Percentiles rank a stretch among this genome's conserved stretches.
These are phyloP conservation scores for Formica aserva DNA, from an alignment of 2,888 invertebrate genomes.

Conservation along the genomic window DNA sequence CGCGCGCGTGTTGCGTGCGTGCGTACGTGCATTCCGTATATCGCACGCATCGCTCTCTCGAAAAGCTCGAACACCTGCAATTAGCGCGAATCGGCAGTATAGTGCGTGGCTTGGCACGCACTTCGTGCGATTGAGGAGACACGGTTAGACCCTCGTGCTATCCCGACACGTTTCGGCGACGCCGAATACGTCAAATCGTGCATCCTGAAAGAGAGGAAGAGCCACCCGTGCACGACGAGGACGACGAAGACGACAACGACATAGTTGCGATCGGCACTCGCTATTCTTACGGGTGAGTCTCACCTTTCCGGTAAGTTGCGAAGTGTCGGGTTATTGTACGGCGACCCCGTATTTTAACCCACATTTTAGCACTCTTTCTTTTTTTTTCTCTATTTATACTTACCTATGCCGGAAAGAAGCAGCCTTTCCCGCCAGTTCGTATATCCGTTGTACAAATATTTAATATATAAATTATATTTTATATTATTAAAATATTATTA, in stretches of 20 bases:
- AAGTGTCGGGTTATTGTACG: neutral
- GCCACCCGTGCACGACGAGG: neutral
- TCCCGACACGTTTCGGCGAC: neutral
- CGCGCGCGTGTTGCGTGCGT: neutral
- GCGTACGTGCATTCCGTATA: slow-evolving; percentile 18
- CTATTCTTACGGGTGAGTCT: slow-evolving; percentile 28
- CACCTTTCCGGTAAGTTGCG: neutral
- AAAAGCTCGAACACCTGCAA: neutral
- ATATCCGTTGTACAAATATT: neutral
- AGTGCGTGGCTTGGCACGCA: too few species aligned
- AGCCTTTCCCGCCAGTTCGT: neutral
- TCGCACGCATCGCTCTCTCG: neutral
- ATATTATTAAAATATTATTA: too few species aligned
- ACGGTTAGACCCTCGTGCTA: neutral
- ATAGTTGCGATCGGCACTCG: too few species aligned
- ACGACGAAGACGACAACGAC: neutral
- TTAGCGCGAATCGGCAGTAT: neutral
- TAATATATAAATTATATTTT: too few species aligned
- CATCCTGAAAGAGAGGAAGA: neutral
- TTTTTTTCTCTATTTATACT: neutral
- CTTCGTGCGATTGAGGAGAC: neutral
- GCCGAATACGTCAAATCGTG: neutral
- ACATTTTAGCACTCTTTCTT: neutral
- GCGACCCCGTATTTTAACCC: slow-evolving; percentile 11
- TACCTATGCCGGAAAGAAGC: neutral